phyloP scores from a whole-genome alignment of 2,888 invertebrate species.

The Eulithis prunata region DNA sequence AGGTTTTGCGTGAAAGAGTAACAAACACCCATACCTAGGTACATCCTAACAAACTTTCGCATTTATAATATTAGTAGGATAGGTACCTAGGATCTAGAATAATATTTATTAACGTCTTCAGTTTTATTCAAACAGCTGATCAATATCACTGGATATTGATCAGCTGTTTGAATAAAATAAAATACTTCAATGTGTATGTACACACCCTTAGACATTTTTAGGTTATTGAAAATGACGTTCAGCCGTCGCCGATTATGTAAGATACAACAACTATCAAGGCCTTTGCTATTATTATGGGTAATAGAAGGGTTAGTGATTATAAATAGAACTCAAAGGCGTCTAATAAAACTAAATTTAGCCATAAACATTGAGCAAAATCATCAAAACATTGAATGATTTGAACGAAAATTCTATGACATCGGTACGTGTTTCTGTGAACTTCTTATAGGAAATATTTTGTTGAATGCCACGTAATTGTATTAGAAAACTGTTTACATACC shows the following conservation, averaged over 20 bases:
- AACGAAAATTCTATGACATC: not conserved
- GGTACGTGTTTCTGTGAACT: not conserved
- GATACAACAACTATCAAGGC: slow-evolving; percentile 65
- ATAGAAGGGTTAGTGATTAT: slow-evolving; percentile 7
- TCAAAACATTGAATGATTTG: slow-evolving; percentile 47
- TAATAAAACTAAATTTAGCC: slow-evolving; percentile 10
- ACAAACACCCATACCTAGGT: no score
- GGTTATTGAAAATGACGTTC: slow-evolving; percentile 76
- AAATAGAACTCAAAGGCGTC: slow-evolving; percentile 12
- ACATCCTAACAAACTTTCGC: no score
- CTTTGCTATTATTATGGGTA: slow-evolving; percentile 45
- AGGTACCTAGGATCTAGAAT: no score
- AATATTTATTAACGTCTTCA: no score
- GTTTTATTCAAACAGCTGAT: no score
- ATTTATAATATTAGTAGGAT: no score
- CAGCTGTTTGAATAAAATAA: not conserved
- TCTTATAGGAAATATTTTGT: not conserved
- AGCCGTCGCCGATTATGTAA: slow-evolving; percentile 69
- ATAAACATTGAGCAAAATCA: slow-evolving; percentile 27
- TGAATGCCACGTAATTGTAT: slow-evolving; percentile 4
- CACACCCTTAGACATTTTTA: slow-evolving; percentile 55
- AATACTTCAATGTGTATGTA: slow-evolving; percentile 39
- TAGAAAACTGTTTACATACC: slow-evolving; percentile 57
- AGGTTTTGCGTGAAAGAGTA: no score
- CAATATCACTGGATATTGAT: not conserved